Base-by-base conservation (phyloP, 2,113 vertebrate species). In the cat (Felis catus) region DNA sequence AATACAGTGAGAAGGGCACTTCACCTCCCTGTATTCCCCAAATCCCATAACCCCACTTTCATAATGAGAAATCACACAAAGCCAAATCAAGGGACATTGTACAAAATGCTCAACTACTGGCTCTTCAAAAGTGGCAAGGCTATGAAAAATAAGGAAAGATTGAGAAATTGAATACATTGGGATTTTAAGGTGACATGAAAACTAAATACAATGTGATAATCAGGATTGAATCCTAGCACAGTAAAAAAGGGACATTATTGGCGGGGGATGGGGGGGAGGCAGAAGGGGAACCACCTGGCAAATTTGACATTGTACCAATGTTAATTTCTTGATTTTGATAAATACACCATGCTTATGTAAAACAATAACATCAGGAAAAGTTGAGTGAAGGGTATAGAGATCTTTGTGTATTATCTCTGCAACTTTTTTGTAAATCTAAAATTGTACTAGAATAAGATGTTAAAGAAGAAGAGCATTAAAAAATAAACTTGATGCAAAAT, bases 261-360 rank as follows among this genome's bases (percentile, higher is more conserved):
- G 68, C 0, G 3, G 8, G 25, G 9, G 58, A 7, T 41, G 41
- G 41, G 41, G 41, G 5, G 5, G 41, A 41, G 48, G 68, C 0
- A 8, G 21, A 7, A 6, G 58, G 58, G 21, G 2, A 25, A 9
- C 7, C 58, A 39, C 19, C 23, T 78, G 29, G 25, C 0, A 63
- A 61, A 41, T 61, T n/a, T 84, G 27, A 78, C 27, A n/a, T 41
- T 78, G 5, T 25, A 70, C 39, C 1, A 70, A 18, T 27, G 25
- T 76, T 68, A 83, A 68, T 48, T 76, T 84, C 31, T 78, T 93
- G 36, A 78, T n/a, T 71, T 31, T 70, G 21, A 93, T 29, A 96
- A 89, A 41, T n/a, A 27, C 1, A 13, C 1, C 11, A 79, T 7
- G 1, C 8, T 61, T 71, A 41, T 23, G 7, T 70, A 70, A 84